Conservation (phyloP, 2,888 invertebrate genomes). For the Argyra leucocephala region DNA sequence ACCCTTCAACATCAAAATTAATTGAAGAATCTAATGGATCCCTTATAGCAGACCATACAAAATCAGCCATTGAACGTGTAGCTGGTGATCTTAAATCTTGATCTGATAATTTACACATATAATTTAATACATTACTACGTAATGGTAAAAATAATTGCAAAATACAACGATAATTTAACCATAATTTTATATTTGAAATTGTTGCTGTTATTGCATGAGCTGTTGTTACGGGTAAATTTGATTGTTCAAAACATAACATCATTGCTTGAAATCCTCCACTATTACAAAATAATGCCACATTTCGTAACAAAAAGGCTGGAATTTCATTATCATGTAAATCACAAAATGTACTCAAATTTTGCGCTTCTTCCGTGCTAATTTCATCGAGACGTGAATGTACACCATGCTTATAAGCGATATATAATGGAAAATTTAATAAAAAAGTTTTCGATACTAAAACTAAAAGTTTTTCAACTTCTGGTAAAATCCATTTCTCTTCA, state of each 20-base stretch:
- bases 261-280: conserved; percentile 80
- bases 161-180: conserved; percentile 86
- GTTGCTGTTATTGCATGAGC: conserved; percentile 88
- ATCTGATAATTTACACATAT: conserved; percentile 88
- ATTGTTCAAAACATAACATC: conserved; percentile 76
- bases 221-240: conserved; percentile 70
- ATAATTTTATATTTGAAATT: conserved; percentile 83
- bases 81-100: conserved; percentile 81
- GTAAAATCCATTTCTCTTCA: conserved; percentile 57
- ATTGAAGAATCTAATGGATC: conserved; percentile 79
- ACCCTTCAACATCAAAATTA: conserved; percentile 80
- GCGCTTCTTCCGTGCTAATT: conserved; percentile 71
- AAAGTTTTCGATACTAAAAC: conserved; percentile 82
- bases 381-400: conserved; percentile 73
- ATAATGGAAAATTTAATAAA: conserved; percentile 78
- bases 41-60: conserved; percentile 92
- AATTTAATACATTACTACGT: conserved; percentile 75
- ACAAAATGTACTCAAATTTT: conserved; percentile 52
- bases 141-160: conserved; percentile 81
- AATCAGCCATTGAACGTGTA: conserved; percentile 88
- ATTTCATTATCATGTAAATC: conserved; percentile 90
- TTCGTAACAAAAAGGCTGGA: conserved; percentile 77
- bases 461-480: conserved; percentile 80
- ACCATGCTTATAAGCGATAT: conserved; percentile 79
- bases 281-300: conserved; percentile 90